These are phyloP conservation scores for Cricetomys ansorgei DNA, from an alignment of 2,113 vertebrate genomes.

Conservation along the genomic window DNA sequence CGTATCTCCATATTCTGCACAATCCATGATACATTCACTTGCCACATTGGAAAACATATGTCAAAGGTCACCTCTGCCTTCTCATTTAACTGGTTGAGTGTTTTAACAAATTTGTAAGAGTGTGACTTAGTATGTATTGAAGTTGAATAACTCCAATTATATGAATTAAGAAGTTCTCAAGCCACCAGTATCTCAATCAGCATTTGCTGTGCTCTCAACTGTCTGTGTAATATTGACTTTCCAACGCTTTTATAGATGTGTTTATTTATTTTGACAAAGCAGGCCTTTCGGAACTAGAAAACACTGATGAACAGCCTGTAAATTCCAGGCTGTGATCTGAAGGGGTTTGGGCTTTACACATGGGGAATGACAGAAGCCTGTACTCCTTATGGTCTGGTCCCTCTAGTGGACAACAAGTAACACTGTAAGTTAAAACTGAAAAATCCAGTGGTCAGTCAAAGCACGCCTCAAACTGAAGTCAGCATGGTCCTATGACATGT, in stretches of 20 bases:
- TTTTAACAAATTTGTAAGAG: slow-evolving; percentile 8
- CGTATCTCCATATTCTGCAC: not conserved
- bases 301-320: not conserved
- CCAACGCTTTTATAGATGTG: not conserved
- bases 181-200: not conserved
- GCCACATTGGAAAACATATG: not conserved
- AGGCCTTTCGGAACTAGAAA: not conserved
- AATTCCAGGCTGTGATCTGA: not conserved
- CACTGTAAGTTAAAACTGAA: slow-evolving; percentile 63
- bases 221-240: not conserved
- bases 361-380: not conserved
- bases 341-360: not conserved
- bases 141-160: slow-evolving; percentile 30
- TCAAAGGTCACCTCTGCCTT: slow-evolving; percentile 27
- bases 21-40: not conserved
- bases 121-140: not conserved
- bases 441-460: slow-evolving; percentile 39
- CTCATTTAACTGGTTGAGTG: not conserved
- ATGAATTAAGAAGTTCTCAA: not conserved
- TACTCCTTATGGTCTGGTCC: slow-evolving; percentile 60
- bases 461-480: not conserved
- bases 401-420: slow-evolving; percentile 76
- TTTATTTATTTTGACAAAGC: not conserved
- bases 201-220: slow-evolving; percentile 29
- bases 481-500: not conserved